Evolutionary conservation across 2,113 vertebrate species (phyloP), one percentile per base, ranked within the genome.

Genomic region (Zingel zingel): DNA sequence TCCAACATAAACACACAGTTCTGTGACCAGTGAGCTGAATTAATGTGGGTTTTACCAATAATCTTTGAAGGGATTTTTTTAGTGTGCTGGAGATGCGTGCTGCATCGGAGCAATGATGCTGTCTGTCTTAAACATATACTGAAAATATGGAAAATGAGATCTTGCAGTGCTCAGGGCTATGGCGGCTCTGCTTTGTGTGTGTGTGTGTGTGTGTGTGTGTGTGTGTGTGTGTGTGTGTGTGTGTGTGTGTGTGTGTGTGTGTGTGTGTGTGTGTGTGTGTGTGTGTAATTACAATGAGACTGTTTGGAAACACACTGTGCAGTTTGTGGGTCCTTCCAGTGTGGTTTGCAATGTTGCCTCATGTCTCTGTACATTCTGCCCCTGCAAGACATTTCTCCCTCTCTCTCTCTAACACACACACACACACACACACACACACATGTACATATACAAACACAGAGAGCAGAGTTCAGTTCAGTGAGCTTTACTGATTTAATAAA

Each of bases 351-450:
- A 0, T 74, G 70, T 79, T 0, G 33, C 27, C 67, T 45, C 2
- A 2, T 12, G 48, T 62, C 14, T 74, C 45, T 0, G 33, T 64
- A 69, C 45, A 69, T 59, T 74, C 57, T 79, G 48, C 15, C 62
- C 62, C 82, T 64, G 43, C 62, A 39, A 72, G 71, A 65, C 71
- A 57, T 47, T 23, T 43, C 51, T 19, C 54, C 10, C 57, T 19
- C 36, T 57, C 50, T 36, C 5, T 51, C 27, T 36, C 54, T 39
- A 25, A 54, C 73, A 27, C 68, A 23, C 62, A 27, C 70, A 25
- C 67, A 15, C 65, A 23, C 74, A 18, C 36, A 67, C 77, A 59
- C 77, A 56, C 74, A 71, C 75, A 62, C 64, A 33, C 39, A 59
- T n/a, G 47, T 47, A 68, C 74, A 82, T 48, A 77, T 54, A 50